These are phyloP conservation scores for Callosobruchus maculatus DNA, from an alignment of 2,888 invertebrate species.

Conservation along the genomic window DNA sequence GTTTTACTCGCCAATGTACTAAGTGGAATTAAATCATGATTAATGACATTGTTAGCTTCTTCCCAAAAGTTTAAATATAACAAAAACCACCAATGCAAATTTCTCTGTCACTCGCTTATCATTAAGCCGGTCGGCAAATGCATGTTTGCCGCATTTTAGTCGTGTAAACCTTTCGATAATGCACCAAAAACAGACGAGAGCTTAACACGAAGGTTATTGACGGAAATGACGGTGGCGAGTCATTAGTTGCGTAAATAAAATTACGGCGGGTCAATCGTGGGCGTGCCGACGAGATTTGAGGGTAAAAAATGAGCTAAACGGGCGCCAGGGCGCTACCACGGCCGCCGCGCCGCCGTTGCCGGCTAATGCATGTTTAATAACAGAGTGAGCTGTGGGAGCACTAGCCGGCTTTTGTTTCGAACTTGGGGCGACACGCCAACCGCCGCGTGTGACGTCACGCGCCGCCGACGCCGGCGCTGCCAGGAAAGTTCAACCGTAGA, in stretches of 20 bases:
- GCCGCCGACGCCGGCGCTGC: not conserved
- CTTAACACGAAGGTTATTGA: not conserved
- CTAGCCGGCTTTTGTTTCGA: constrained; percentile 43
- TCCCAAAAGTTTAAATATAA: too few species aligned
- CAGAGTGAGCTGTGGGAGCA: constrained; percentile 25
- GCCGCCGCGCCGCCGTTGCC: constrained; percentile 3
- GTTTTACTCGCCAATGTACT: too few species aligned
- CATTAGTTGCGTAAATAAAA: constrained; percentile 19
- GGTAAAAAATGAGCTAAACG: constrained; percentile 34
- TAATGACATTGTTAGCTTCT: too few species aligned
- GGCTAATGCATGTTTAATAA: constrained; percentile 46
- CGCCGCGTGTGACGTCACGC: not conserved
- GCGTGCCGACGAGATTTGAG: constrained; percentile 37
- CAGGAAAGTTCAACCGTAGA: not conserved
- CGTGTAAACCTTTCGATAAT: not conserved
- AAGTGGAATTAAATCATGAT: too few species aligned
- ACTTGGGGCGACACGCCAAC: constrained; percentile 24
- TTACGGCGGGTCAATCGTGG: constrained; percentile 23
- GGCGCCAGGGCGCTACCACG: not conserved
- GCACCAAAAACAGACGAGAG: not conserved
- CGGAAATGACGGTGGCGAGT: constrained; percentile 10
- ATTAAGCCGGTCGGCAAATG: too few species aligned
- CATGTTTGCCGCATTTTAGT: too few species aligned
- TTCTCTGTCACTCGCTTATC: too few species aligned
- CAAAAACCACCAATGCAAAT: too few species aligned